These are phyloP conservation scores for Prionace glauca DNA, from an alignment of 2,797 vertebrate genomes.

Conservation along the genomic window DNA sequence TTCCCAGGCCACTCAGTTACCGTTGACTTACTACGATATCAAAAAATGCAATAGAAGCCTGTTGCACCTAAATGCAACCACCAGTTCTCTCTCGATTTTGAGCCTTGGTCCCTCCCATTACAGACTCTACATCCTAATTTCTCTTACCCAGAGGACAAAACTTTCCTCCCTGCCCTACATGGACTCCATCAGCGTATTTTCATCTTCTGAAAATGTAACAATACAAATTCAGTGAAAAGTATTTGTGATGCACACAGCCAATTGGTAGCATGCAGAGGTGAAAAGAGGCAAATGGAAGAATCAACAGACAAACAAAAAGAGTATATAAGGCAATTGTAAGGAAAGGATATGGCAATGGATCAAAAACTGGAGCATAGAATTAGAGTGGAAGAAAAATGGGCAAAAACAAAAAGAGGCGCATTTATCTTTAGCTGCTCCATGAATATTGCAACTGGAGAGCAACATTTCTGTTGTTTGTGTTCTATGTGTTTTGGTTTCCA, in stretches of 20 bases:
- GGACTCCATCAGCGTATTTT: too few relatives aligned
- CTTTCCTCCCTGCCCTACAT: neutral
- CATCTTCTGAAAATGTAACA: neutral
- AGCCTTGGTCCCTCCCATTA: neutral
- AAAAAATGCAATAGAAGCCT: too few relatives aligned
- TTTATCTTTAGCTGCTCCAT: neutral
- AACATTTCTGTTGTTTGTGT: neutral
- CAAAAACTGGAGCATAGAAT: neutral
- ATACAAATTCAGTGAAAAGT: neutral
- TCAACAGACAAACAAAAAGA: neutral
- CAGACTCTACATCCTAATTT: neutral
- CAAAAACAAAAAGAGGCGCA: neutral
- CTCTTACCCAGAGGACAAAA: neutral
- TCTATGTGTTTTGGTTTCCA: neutral
- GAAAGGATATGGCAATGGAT: neutral
- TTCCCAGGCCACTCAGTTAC: too few relatives aligned
- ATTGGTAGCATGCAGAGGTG: neutral
- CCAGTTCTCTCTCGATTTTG: neutral
- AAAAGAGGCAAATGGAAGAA: neutral
- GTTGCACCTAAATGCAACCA: too few relatives aligned
- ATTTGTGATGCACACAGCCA: neutral
- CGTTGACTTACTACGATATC: too few relatives aligned
- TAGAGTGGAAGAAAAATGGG: too few relatives aligned
- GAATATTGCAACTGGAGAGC: neutral
- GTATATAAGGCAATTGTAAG: neutral